Evolutionary conservation across 2,113 vertebrate species (phyloP).

Genomic region (Desmodus rotundus): DNA sequence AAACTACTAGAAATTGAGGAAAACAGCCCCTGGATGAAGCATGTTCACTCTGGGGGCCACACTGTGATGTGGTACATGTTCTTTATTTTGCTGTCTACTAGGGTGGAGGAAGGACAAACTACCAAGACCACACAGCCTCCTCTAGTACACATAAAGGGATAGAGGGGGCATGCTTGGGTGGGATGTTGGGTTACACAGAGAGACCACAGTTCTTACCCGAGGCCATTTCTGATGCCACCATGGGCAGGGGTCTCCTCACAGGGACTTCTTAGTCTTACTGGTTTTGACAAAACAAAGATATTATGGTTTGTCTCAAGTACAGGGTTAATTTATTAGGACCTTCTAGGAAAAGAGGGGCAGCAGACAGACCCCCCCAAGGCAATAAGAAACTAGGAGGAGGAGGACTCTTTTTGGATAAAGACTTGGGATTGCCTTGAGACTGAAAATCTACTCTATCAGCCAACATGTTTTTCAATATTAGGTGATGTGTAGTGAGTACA

Average conservation of each 20-base stretch:
- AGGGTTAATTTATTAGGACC: too few relatives aligned
- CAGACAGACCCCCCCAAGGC: background rate
- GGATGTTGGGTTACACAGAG: background rate
- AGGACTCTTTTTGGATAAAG: too few relatives aligned
- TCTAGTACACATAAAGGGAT: fast-evolving
- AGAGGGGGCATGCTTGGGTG: fast-evolving
- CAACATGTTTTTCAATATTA: fast-evolving
- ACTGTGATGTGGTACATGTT: fast-evolving
- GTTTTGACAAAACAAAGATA: background rate
- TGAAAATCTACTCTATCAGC: background rate
- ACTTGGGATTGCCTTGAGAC: background rate
- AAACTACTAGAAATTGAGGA: background rate
- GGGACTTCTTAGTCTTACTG: background rate
- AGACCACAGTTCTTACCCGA: too few relatives aligned
- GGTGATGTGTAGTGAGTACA: fast-evolving
- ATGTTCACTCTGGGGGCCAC: too few relatives aligned
- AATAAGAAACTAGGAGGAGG: fast-evolving
- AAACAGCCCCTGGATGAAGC: fast-evolving
- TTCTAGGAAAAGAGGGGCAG: background rate
- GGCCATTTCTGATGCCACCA: background rate
- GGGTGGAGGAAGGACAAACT: too few relatives aligned
- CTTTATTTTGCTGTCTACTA: fast-evolving
- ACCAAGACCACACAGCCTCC: background rate
- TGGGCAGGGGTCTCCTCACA: background rate
- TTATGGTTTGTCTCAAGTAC: too few relatives aligned